phyloP scores from a whole-genome alignment of 2,888 invertebrate genomes.

The Ichneumon xanthorius region DNA sequence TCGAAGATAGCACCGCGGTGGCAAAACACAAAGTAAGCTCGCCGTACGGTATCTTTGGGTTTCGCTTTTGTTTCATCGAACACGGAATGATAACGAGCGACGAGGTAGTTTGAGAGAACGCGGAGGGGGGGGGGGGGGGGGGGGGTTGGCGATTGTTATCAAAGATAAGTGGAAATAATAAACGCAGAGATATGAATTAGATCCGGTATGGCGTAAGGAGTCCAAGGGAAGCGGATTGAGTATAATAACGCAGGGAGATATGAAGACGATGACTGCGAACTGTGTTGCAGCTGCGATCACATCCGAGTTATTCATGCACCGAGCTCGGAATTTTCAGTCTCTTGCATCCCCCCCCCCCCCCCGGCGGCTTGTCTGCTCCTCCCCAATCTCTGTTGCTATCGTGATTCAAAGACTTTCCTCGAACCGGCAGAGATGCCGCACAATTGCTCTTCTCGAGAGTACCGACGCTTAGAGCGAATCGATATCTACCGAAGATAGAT shows the following conservation, averaged over 20 bases:
- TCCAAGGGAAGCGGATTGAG: not conserved
- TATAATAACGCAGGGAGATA: conserved; percentile 17
- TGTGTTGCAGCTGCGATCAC: not conserved
- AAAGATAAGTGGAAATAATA: conserved; percentile 31
- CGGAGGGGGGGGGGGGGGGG: not conserved
- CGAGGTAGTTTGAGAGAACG: not conserved
- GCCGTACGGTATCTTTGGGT: not conserved
- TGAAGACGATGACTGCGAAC: not conserved
- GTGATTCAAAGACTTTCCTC: conserved; percentile 20
- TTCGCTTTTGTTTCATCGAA: not conserved
- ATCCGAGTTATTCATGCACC: not conserved
- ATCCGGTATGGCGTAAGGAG: not conserved
- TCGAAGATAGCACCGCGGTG: not conserved
- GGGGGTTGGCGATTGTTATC: not conserved
- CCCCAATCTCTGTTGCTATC: not conserved
- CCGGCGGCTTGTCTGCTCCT: too few relatives aligned
- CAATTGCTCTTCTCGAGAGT: conserved; percentile 47
- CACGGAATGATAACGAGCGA: not conserved
- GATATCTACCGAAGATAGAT: conserved; percentile 47
- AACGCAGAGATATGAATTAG: conserved; percentile 28
- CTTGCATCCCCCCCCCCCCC: not conserved
- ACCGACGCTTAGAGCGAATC: conserved; percentile 48
- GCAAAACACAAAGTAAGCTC: not conserved
- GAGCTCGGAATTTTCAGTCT: not conserved
- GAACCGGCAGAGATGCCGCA: conserved; percentile 29